These are phyloP conservation scores for Drosophila fulvimacula DNA, from an alignment of 2,888 invertebrate species.

Conservation along the genomic window DNA sequence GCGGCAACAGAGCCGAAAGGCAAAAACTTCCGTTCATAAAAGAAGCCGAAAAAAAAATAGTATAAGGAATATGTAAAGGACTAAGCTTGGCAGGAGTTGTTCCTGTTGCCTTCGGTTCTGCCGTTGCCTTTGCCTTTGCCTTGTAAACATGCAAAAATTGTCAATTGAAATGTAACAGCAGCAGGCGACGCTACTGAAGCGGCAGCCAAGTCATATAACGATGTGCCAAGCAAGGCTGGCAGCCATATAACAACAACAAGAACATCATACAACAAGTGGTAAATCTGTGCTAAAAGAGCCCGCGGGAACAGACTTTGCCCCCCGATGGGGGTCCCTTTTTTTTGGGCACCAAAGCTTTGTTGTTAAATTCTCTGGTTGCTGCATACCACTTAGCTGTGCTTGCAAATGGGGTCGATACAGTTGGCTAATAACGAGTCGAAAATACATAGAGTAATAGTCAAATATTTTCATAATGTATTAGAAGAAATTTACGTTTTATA, in stretches of 20 bases:
- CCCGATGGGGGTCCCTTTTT: conserved; percentile 5
- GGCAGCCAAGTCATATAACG: conserved; percentile 47
- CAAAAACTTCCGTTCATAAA: conserved; percentile 54
- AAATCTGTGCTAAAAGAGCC: conserved; percentile 58
- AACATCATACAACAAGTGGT: conserved; percentile 40
- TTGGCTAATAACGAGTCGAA: no score
- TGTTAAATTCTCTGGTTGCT: conserved; percentile 7
- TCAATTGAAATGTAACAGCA: conserved; percentile 58
- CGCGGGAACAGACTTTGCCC: conserved; percentile 32
- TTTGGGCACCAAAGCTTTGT: conserved; percentile 20
- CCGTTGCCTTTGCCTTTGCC: conserved; percentile 29
- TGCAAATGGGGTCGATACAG: not conserved
- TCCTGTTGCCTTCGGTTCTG: conserved; percentile 12
- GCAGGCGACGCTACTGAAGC: conserved; percentile 11
- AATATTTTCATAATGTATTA: no score
- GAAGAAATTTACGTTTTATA: no score
- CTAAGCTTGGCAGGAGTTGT: conserved; percentile 28
- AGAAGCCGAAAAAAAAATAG: conserved; percentile 22
- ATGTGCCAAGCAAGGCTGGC: conserved; percentile 49
- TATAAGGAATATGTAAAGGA: conserved; percentile 8
- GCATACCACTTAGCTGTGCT: conserved; percentile 15
- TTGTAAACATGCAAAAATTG: conserved; percentile 70
- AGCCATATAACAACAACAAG: conserved; percentile 34
- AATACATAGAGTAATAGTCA: no score
- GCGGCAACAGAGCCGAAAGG: conserved; percentile 8